These are phyloP conservation scores for Nasonia oneida DNA, from an alignment of 2,888 invertebrate species.

Conservation along the genomic window DNA sequence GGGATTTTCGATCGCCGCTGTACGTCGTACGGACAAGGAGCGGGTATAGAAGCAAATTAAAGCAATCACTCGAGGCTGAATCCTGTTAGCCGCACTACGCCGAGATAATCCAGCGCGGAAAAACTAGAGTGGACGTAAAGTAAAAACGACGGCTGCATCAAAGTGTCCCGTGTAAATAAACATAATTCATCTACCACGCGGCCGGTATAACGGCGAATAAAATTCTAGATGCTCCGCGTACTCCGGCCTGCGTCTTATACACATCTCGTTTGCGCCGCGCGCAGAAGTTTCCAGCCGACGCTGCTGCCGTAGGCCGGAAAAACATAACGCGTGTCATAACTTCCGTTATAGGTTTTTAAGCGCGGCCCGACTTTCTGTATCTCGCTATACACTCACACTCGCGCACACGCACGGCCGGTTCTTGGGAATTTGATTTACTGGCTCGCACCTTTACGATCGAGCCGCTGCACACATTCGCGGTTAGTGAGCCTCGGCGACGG, in stretches of 20 bases:
- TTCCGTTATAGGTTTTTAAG: constrained; percentile 69
- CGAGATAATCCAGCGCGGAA: not conserved
- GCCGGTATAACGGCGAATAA: constrained; percentile 41
- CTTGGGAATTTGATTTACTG: constrained; percentile 70
- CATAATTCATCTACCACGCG: constrained; percentile 22
- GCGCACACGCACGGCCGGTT: constrained; percentile 60
- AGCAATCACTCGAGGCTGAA: no score
- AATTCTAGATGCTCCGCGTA: constrained; percentile 13
- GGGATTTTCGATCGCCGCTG: not conserved
- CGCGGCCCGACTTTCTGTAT: constrained; percentile 57
- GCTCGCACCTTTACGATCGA: constrained; percentile 70
- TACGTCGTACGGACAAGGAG: not conserved
- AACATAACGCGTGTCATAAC: constrained; percentile 66
- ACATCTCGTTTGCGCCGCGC: not conserved
- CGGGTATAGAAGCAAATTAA: not conserved
- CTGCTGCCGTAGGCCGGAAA: constrained; percentile 47
- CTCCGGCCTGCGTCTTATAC: not conserved
- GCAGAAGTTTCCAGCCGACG: constrained; percentile 49
- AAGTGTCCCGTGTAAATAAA: constrained; percentile 29
- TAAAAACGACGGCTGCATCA: not conserved
- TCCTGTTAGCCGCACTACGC: not conserved
- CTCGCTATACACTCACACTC: not conserved
- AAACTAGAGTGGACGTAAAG: not conserved
- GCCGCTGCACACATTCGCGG: constrained; percentile 64
- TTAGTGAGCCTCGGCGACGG: constrained; percentile 49